Evolutionary conservation across 2,888 invertebrate genomes (phyloP), one percentile per base, ranked within the genome.

Genomic region (Trissonchulus sp.): DNA sequence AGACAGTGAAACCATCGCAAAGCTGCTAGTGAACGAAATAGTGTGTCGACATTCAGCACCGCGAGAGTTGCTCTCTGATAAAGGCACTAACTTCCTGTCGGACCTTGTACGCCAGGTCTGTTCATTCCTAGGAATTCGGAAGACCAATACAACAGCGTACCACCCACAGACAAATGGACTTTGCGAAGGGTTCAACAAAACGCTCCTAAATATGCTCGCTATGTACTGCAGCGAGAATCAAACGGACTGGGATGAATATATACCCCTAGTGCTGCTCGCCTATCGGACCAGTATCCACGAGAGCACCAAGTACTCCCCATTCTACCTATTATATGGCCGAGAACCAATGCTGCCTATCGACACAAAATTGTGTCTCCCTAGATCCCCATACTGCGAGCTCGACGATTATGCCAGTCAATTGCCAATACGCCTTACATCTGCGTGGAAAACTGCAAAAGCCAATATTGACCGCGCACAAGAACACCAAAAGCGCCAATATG

Each of bases 171-270:
- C n/a, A n/a, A n/a, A n/a, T n/a, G n/a, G n/a, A n/a, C 48, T 80
- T 1, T 75, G 75, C 0, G 81, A 81, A 75, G 48, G 77, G 2
- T 77, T 78, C 37, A 81, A 81, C 65, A 63, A 74, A 31, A 79
- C 78, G 0, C 30, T 81, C 1, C 75, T 76, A 0, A 74, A 75
- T 8, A 79, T 80, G 79, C 36, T 81, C 0, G 75, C 79, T 0
- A 74, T 72, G 35, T 80, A 78, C 60, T 77, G 79, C 8, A 74
- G 73, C 15, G 30, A 37, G 1, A 23, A 36, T 3, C 79, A 79
- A 8, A 65, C 30, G 1, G 75, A 78, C 18, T 81, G 80, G 80
- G 79, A 80, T 63, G 33, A 73, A 18, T 74, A 65, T 2, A 8
- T 81, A 0, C 75, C 75, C 1, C 35, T 75, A 1, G 63, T 76